These are phyloP conservation scores for Sinonovacula constricta DNA, from an alignment of 1,140 invertebrate genomes.

Conservation along the genomic window DNA sequence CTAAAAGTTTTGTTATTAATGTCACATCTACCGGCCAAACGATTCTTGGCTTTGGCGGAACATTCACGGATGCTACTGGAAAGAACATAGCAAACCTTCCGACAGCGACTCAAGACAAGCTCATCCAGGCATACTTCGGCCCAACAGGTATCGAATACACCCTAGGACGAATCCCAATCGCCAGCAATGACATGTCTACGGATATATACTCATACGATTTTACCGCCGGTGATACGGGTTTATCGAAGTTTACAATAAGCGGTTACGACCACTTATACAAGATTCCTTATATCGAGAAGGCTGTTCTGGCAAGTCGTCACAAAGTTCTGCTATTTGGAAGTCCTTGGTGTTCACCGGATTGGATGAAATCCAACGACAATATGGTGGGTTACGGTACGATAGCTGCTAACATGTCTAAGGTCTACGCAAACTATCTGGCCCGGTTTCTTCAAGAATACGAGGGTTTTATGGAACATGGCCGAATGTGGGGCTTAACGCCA, in stretches of 20 bases:
- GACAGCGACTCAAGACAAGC: constrained; percentile 79
- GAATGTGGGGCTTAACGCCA: constrained; percentile 84
- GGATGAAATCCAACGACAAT: constrained; percentile 93
- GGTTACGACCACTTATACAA: constrained; percentile 84
- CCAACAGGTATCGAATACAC: constrained; percentile 84
- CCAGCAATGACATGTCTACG: constrained; percentile 88
- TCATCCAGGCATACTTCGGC: constrained; percentile 81
- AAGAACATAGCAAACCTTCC: constrained; percentile 85
- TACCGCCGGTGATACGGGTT: constrained; percentile 80
- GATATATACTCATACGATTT: constrained; percentile 86
- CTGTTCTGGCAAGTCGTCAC: constrained; percentile 75
- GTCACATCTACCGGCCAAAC: constrained; percentile 68
- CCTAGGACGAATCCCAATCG: constrained; percentile 83
- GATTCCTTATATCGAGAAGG: constrained; percentile 84
- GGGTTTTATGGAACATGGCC: constrained; percentile 78
- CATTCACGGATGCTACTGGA: constrained; percentile 90
- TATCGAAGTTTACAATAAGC: constrained; percentile 84
- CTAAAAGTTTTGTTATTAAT: constrained; percentile 25
- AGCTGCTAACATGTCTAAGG: constrained; percentile 83
- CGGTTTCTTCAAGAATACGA: constrained; percentile 84
- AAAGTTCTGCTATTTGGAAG: constrained; percentile 83
- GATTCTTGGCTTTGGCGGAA: constrained; percentile 89
- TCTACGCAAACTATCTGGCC: constrained; percentile 89
- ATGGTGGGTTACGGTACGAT: constrained; percentile 79
- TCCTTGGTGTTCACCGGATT: constrained; percentile 91